A percentile compares a stretch with the other conserved stretches of the same genome.
Evolutionary conservation across 2,113 vertebrate genomes (phyloP).

Genomic region (Istiophorus platypterus): DNA sequence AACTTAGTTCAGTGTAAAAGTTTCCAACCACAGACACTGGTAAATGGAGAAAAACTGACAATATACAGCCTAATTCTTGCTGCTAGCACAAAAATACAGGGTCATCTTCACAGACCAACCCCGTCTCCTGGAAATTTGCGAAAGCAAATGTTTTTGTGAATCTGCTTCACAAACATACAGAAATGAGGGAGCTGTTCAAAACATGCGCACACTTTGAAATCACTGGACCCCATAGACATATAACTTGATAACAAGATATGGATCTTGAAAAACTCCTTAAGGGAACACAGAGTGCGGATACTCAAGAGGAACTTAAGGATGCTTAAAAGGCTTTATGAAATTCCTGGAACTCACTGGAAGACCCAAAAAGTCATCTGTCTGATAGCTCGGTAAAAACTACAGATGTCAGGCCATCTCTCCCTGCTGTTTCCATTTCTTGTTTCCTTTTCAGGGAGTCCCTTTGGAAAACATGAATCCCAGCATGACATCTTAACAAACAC

Average conservation of each 20-base stretch:
- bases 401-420: not conserved
- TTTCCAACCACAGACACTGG: not conserved
- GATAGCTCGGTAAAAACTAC: constrained; percentile 4
- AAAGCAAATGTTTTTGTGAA: no score
- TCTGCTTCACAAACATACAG: not conserved
- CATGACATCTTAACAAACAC: constrained; percentile 49
- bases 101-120: no score
- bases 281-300: not conserved
- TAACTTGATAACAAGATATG: not conserved
- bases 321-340: constrained; percentile 15
- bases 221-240: not conserved
- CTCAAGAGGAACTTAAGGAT: not conserved
- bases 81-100: no score
- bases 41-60: not conserved
- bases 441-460: constrained; percentile 42
- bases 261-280: not conserved
- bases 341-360: not conserved
- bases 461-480: constrained; percentile 56
- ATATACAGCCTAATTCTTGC: not conserved
- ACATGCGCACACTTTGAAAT: not conserved
- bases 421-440: constrained; percentile 37
- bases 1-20: no score
- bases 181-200: constrained; percentile 1
- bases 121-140: no score
- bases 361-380: constrained; percentile 1